Percentiles rank a stretch among this genome's conserved stretches.
Evolutionary conservation across 2,888 invertebrate species (phyloP).

Genomic region (Strigamia crassipes): DNA sequence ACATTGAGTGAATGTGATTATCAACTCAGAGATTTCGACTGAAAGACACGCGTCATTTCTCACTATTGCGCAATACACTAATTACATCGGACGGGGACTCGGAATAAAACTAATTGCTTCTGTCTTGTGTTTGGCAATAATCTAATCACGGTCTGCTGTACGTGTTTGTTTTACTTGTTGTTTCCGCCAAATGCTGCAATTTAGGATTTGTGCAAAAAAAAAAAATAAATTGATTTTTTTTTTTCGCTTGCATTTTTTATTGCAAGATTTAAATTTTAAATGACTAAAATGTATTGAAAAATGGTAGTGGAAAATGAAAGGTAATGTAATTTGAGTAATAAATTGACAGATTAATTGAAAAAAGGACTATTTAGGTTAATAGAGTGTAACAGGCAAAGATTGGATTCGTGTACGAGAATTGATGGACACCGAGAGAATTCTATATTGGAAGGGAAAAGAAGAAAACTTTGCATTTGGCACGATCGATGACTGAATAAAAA

Average conservation of each 20-base stretch:
- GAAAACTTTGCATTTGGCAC: conserved; percentile 24
- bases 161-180: background rate
- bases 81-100: conserved; percentile 15
- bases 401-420: conserved; percentile 33
- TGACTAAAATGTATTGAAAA: background rate
- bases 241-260: background rate
- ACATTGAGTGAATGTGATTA: conserved; percentile 5
- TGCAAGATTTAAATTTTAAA: background rate
- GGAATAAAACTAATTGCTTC: conserved; percentile 26
- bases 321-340: background rate
- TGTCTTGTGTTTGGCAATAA: conserved; percentile 31
- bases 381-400: conserved; percentile 26
- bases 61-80: conserved; percentile 3
- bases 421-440: conserved; percentile 30
- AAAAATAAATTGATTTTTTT: conserved; percentile 1
- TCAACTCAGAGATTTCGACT: conserved; percentile 8
- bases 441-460: background rate
- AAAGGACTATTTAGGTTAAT: conserved; percentile 29
- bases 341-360: conserved; percentile 6
- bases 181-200: background rate
- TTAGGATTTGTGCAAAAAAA: background rate
- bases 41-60: conserved; percentile 40
- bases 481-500: conserved; percentile 28
- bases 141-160: background rate
- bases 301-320: background rate